phyloP scores from a whole-genome alignment of 1,140 invertebrate species.

The Laodelphax striatellus region DNA sequence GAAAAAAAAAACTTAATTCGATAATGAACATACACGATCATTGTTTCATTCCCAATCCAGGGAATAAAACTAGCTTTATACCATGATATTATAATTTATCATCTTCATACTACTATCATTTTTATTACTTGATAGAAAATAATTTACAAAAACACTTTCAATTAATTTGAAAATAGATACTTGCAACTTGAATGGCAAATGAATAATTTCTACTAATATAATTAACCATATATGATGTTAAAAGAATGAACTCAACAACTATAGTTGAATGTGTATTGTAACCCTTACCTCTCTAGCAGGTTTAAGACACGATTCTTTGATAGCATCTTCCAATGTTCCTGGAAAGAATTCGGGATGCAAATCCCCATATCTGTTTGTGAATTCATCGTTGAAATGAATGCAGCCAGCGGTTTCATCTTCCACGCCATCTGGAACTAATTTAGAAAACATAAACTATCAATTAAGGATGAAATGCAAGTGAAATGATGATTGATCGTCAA shows the following conservation, averaged over 20 bases:
- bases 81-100: too few relatives aligned
- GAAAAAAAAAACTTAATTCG: neutral
- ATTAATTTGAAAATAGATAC: too few relatives aligned
- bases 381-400: slow-evolving; percentile 75
- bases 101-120: too few relatives aligned
- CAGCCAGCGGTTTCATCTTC: slow-evolving; percentile 77
- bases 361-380: slow-evolving; percentile 64
- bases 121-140: too few relatives aligned
- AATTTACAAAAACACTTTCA: too few relatives aligned
- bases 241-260: neutral
- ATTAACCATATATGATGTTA: too few relatives aligned
- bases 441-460: slow-evolving; percentile 15
- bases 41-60: neutral
- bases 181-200: too few relatives aligned
- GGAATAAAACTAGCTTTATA: neutral
- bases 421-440: slow-evolving; percentile 71
- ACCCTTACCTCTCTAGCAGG: slow-evolving; percentile 75
- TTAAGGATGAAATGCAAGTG: too few relatives aligned
- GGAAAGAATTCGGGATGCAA: slow-evolving; percentile 81
- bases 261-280: neutral
- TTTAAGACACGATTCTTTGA: slow-evolving; percentile 74
- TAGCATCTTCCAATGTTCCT: slow-evolving; percentile 77
- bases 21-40: too few relatives aligned
- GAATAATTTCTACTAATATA: too few relatives aligned
- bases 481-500: slow-evolving; percentile 3